Evolutionary conservation across 1,140 invertebrate genomes (phyloP).

Genomic region (Tetragonula clypearis): DNA sequence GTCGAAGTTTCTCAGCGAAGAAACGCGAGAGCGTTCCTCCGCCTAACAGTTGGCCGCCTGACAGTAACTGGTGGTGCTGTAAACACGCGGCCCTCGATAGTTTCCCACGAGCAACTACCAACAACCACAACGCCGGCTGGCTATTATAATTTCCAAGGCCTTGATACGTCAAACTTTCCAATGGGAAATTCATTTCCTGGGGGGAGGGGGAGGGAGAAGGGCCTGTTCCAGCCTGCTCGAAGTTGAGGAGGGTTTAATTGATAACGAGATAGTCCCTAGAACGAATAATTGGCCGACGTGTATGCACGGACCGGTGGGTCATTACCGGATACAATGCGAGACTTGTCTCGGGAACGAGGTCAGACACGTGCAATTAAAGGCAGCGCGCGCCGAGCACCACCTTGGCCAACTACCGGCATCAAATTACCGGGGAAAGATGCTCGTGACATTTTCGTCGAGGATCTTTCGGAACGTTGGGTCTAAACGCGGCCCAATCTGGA

Average conservation of each 20-base stretch:
- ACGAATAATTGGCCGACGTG: constrained; percentile 20
- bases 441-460: constrained; percentile 2
- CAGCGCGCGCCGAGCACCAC: neutral
- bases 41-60: too few species aligned
- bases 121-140: neutral
- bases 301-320: neutral
- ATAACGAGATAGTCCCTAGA: constrained; percentile 17
- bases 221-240: too few species aligned
- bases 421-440: neutral
- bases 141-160: constrained; percentile 14
- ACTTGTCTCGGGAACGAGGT: constrained; percentile 12
- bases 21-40: neutral
- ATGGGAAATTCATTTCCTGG: neutral
- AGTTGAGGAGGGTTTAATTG: constrained; percentile 22
- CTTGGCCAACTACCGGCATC: neutral
- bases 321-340: constrained; percentile 21
- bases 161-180: neutral
- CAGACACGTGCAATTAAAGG: constrained; percentile 18
- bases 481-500: neutral
- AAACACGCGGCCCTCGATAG: neutral
- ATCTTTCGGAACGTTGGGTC: neutral
- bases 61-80: neutral
- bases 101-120: neutral
- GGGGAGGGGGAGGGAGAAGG: too few species aligned
- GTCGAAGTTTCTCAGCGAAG: neutral